A percentile compares a stretch with the other conserved stretches of the same genome.
phyloP scores from a whole-genome alignment of 2,113 vertebrate genomes.

The Crotalus horridus region DNA sequence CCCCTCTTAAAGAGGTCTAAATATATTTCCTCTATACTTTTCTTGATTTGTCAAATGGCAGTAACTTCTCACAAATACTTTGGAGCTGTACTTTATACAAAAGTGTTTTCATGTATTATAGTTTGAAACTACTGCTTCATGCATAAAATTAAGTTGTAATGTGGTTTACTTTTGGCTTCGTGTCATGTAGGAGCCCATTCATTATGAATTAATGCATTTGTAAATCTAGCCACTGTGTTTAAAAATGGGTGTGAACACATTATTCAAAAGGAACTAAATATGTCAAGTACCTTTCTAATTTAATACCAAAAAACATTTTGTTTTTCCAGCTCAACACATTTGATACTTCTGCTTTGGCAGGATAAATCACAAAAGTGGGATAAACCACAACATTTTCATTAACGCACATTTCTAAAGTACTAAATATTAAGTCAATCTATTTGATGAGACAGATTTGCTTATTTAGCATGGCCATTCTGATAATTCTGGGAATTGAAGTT shows the following conservation, averaged over 20 bases:
- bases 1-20: background rate
- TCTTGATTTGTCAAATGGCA: background rate
- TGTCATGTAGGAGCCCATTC: background rate
- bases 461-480: background rate
- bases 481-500: background rate
- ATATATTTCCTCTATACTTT: background rate
- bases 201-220: background rate
- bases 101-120: background rate
- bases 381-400: background rate
- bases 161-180: background rate
- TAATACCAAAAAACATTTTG: background rate
- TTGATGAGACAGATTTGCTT: slow-evolving; percentile 14
- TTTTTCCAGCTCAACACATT: background rate
- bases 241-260: background rate
- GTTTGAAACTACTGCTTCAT: background rate
- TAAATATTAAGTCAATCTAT: slow-evolving; percentile 2
- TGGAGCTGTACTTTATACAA: background rate
- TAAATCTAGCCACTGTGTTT: background rate
- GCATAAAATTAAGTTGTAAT: background rate
- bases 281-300: background rate
- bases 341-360: background rate
- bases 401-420: background rate
- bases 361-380: background rate
- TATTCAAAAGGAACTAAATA: background rate
- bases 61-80: background rate